Evolutionary conservation across 2,113 vertebrate genomes (phyloP).

Genomic region (Rhinolophus sinicus): DNA sequence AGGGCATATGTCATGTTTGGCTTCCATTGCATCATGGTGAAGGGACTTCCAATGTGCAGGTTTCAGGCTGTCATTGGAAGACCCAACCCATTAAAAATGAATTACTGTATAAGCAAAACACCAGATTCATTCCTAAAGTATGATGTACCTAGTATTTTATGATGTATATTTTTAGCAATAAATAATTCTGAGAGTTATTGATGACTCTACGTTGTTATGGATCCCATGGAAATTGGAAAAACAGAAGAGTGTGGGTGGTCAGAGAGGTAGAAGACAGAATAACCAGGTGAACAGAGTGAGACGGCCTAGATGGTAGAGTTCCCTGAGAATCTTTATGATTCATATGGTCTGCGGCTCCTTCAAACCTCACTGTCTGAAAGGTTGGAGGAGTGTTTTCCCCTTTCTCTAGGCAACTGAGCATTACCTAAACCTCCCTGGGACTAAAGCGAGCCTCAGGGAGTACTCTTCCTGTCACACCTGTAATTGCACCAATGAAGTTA

Average conservation of each 20-base stretch:
- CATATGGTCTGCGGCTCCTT: neutral
- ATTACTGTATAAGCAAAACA: neutral
- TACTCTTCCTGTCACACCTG: slow-evolving; percentile 36
- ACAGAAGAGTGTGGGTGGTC: neutral
- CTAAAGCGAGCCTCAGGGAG: slow-evolving; percentile 52
- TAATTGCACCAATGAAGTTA: slow-evolving; percentile 49
- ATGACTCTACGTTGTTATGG: neutral
- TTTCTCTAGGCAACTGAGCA: slow-evolving; percentile 58
- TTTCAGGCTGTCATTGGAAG: neutral
- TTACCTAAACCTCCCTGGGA: slow-evolving; percentile 66
- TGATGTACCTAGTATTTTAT: neutral
- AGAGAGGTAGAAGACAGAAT: neutral
- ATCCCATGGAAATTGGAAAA: neutral
- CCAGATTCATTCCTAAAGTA: neutral
- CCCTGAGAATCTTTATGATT: neutral
- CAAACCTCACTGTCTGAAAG: neutral
- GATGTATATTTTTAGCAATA: neutral
- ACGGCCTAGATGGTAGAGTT: neutral
- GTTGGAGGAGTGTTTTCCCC: neutral
- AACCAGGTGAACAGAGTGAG: neutral
- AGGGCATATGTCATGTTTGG: neutral
- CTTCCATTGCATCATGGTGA: slow-evolving; percentile 41
- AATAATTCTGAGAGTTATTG: neutral
- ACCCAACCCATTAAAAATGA: neutral
- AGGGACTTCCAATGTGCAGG: neutral